Base-by-base conservation (phyloP, 2,888 invertebrate species). In the Perithous albicinctus region DNA sequence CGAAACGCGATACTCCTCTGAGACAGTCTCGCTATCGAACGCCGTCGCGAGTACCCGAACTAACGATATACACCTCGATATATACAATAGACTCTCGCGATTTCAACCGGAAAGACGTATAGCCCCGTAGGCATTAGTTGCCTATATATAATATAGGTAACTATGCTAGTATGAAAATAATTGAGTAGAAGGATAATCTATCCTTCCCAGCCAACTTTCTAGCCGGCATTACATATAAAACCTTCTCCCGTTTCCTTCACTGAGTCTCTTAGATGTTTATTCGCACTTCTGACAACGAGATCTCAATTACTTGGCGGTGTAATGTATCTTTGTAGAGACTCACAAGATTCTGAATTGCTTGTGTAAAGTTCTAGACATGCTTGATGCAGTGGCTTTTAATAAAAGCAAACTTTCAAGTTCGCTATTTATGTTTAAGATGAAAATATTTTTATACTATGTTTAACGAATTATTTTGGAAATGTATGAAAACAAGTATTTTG, bases 1-100 rank as follows among this genome's bases (percentile, higher is more conserved):
- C 48, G 79, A 69, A 79, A 79, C 74, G 74, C 79, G 79, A 79
- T 70, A 76, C 70, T 70, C 38, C 35, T 48, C 18, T 35, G 41
- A 43, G 41, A 59, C 72, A 8, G 51, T 32, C 56, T 59, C 41
- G 67, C 32, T 59, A 79, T 73, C 48, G 59, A 67, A 48, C 56
- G 20, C 54, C 23, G 35, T 51, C 67, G 38, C 15, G n/a, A n/a
- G 51, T 29, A 3, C 5, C 29, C 56, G 56, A 56, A 56, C 56
- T n/a, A 56, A 56, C 56, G 56, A 56, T 32, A 32, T n/a, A n/a
- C n/a, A n/a, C 56, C 29, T 3, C 32, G 7, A 8, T 0, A 23
- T 51, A 15, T 46, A 15, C 54, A 54, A 26, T 59, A 35, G 32
- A 35, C 59, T 59, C 63, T 38, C 20, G 41, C 41, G 38, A 29